A percentile compares a stretch with the other conserved stretches of the same genome.
Conservation (phyloP, 2,888 invertebrate genomes). For the Pterostichus madidus region DNA sequence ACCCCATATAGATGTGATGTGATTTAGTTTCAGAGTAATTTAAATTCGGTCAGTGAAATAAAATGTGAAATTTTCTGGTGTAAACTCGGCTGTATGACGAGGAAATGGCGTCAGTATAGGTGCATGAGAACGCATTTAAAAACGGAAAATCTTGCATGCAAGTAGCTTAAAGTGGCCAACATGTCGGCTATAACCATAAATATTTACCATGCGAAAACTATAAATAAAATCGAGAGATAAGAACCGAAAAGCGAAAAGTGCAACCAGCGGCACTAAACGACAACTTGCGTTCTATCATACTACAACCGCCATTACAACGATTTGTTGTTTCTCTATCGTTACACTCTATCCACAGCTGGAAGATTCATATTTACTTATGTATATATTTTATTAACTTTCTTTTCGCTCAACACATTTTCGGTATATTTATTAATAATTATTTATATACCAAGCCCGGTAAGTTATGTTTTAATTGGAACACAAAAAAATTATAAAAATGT, state of each 20-base stretch:
- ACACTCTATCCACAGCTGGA: not conserved
- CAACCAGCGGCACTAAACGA: slow-evolving; percentile 36
- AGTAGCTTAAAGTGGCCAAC: slow-evolving; percentile 52
- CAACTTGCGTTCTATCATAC: slow-evolving; percentile 36
- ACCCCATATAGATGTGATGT: no score
- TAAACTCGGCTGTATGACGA: not conserved
- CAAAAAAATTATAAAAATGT: no score
- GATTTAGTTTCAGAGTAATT: no score
- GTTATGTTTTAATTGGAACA: no score
- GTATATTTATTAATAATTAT: no score
- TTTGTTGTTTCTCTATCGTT: slow-evolving; percentile 28
- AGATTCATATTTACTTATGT: slow-evolving; percentile 1
- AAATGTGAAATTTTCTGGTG: not conserved
- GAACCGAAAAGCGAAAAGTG: slow-evolving; percentile 57
- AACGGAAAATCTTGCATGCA: slow-evolving; percentile 58
- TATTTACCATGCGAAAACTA: slow-evolving; percentile 58
- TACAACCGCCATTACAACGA: not conserved
- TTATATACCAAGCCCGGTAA: no score
- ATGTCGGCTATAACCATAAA: slow-evolving; percentile 49
- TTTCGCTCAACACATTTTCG: no score
- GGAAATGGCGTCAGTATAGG: slow-evolving; percentile 18
- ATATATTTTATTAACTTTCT: no score
- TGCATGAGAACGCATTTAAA: slow-evolving; percentile 53
- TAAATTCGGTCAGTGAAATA: no score
- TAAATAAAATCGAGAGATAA: slow-evolving; percentile 58